Evolutionary conservation across 2,888 invertebrate species (phyloP), one percentile per base, ranked within the genome.

Genomic region (Agonopterix heracliana): DNA sequence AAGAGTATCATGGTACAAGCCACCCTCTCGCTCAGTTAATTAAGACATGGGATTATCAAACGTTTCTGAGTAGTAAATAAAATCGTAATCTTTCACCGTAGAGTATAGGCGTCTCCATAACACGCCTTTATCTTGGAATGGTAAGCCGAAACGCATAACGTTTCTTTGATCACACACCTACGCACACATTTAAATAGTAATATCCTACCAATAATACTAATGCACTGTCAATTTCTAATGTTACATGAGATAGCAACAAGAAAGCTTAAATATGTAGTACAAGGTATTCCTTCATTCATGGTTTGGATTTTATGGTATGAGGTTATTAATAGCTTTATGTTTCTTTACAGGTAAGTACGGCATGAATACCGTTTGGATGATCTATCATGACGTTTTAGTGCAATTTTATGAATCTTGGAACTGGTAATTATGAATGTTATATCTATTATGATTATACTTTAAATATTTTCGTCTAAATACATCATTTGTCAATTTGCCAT

Each of bases 11-110:
- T 53, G 34, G 50, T 50, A 49, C 51, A 3, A 59, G 72, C 63
- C 59, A 65, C 70, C 69, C 78, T 76, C 81, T 78, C 81, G 82
- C 81, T 82, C 74, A 74, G 85, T 87, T 88, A 88, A 88, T 88
- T 87, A 88, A 88, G 88, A 88, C 87, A 84, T 86, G 84, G 47
- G 81, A 85, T 87, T 87, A 88, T 86, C 84, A 78, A 86, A 81
- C 82, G 82, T 80, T 84, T 84, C 80, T 70, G 78, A 75, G 87
- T 74, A 82, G 86, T 87, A 87, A 88, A 88, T 86, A 87, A 86
- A 88, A 81, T 74, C 78, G 73, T 85, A 85, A 88, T 87, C 87
- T 86, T 70, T 74, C 69, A 72, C 74, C 64, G 71, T 78, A 76
- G 73, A 73, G 74, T 67, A 78, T 70, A 82, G 84, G 84, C 86